These are phyloP conservation scores for Clytia hemisphaerica DNA, from an alignment of 30 jellyfish, hydroid and myxozoan species.

Conservation along the genomic window DNA sequence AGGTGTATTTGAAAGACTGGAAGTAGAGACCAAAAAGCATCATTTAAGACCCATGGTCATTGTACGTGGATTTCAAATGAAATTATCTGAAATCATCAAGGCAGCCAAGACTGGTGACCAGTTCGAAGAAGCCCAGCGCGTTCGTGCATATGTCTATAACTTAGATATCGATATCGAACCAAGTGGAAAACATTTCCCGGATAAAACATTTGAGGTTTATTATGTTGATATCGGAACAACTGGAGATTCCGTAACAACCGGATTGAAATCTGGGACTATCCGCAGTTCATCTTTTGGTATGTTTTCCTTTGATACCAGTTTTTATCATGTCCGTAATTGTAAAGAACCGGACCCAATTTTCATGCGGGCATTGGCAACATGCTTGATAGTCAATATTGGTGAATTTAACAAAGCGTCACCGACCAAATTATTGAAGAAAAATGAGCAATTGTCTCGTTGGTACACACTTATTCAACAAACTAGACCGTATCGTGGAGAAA, in stretches of 20 bases:
- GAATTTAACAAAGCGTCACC: not conserved
- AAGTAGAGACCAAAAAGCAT: too few relatives aligned
- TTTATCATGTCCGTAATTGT: not conserved
- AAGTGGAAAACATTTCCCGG: not conserved
- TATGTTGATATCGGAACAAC: not conserved
- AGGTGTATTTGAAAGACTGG: too few relatives aligned
- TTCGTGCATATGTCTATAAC: conserved; percentile 12
- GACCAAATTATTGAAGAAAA: not conserved
- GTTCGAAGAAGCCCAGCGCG: not conserved
- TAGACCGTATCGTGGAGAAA: not conserved
- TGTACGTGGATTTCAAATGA: conserved; percentile 18
- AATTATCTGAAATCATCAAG: conserved; percentile 2
- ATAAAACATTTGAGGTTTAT: not conserved
- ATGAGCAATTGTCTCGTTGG: not conserved
- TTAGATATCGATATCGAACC: conserved; percentile 6
- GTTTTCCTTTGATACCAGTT: not conserved
- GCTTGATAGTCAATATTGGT: conserved; percentile 13
- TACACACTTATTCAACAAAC: not conserved
- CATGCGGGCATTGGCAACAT: conserved; percentile 15
- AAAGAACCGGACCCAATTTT: conserved; percentile 10
- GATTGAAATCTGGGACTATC: not conserved
- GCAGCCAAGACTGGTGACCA: not conserved
- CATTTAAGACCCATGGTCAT: too few relatives aligned
- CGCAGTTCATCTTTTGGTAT: not conserved
- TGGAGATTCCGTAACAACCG: not conserved